Evolutionary conservation across 2,888 invertebrate genomes (phyloP).

Genomic region (Tetanocera ferruginea): DNA sequence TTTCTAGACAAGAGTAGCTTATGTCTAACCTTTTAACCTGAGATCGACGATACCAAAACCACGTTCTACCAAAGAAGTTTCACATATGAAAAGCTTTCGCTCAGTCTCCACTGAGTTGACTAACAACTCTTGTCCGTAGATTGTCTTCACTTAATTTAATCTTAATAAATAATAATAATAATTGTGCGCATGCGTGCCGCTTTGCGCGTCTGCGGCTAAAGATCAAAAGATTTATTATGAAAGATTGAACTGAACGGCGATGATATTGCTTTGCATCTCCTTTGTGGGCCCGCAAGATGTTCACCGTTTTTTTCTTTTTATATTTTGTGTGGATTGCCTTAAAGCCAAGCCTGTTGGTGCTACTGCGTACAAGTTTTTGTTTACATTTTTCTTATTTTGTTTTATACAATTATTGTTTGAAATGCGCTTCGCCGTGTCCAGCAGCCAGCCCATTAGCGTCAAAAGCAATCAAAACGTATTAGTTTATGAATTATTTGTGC

Average conservation of each 20-base stretch:
- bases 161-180: constrained; percentile 13
- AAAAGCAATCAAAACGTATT: constrained; percentile 60
- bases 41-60: too few relatives aligned
- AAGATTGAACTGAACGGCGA: not conserved
- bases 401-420: too few relatives aligned
- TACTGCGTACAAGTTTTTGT: not conserved
- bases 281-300: not conserved
- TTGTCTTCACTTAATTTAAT: constrained; percentile 30
- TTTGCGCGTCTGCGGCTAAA: constrained; percentile 31
- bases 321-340: constrained; percentile 5
- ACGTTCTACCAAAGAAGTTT: too few relatives aligned
- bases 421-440: not conserved
- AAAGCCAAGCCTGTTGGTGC: not conserved
- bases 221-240: constrained; percentile 40
- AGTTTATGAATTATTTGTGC: constrained; percentile 59
- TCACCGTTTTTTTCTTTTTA: not conserved
- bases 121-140: not conserved
- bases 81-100: too few relatives aligned
- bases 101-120: not conserved
- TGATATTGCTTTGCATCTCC: not conserved
- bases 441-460: constrained; percentile 50
- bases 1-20: too few relatives aligned
- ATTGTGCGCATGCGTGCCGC: constrained; percentile 28
- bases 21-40: too few relatives aligned
- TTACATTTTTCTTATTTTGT: not conserved